Conservation (phyloP, 2,797 vertebrate genomes). For the Chelonia mydas region DNA sequence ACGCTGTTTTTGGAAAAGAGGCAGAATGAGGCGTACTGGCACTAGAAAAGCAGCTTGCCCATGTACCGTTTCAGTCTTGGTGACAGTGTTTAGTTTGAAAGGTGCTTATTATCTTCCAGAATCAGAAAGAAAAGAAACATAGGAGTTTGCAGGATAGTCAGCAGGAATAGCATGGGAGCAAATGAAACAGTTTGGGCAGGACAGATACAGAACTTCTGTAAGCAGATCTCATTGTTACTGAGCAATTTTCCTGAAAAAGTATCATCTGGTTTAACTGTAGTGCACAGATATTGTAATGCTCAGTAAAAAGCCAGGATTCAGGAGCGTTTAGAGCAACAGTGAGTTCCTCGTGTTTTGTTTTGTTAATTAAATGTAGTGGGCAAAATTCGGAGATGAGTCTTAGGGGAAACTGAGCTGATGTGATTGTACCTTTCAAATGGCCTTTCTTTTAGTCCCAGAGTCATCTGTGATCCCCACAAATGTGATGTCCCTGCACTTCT, state of each 20-base stretch:
- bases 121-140: not conserved
- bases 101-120: not conserved
- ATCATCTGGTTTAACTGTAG: not conserved
- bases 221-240: not conserved
- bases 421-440: not conserved
- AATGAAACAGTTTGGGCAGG: accelerated
- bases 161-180: not conserved
- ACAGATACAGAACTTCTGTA: not conserved
- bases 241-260: not conserved
- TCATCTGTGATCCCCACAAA: not conserved
- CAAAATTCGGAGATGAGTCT: not conserved
- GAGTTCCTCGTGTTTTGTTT: not conserved
- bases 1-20: constrained; percentile 17
- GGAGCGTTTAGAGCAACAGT: not conserved
- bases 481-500: not conserved
- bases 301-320: accelerated
- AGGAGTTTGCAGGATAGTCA: not conserved
- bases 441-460: not conserved
- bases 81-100: not conserved
- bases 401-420: not conserved
- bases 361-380: accelerated
- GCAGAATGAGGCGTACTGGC: not conserved
- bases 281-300: not conserved
- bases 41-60: not conserved
- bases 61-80: not conserved